Percentiles rank a stretch among this genome's conserved stretches.
phyloP scores from a whole-genome alignment of 2,797 vertebrate genomes.

The Poecile montanus region DNA sequence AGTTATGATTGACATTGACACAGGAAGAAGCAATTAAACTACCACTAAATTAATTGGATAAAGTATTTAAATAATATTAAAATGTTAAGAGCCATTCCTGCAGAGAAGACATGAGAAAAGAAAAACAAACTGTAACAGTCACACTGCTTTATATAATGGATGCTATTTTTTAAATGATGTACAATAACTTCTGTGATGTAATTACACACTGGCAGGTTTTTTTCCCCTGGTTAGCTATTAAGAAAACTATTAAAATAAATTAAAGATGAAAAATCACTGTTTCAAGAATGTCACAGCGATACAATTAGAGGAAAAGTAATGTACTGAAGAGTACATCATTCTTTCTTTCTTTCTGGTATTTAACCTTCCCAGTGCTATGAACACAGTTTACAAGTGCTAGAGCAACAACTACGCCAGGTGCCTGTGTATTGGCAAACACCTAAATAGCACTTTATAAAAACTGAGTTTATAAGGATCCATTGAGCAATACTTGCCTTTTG shows the following conservation, averaged over 20 bases:
- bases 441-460: neutral
- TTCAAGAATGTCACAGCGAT: neutral
- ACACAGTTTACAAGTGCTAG: neutral
- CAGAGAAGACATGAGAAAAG: neutral
- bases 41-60: neutral
- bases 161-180: neutral
- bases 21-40: neutral
- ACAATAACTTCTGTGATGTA: neutral
- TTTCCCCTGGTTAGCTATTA: neutral
- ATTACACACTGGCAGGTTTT: neutral
- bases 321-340: neutral
- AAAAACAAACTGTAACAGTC: neutral
- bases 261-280: neutral
- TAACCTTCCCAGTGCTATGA: neutral
- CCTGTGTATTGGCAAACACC: neutral
- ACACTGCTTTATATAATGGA: neutral
- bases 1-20: neutral
- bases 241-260: neutral
- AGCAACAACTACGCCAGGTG: rapidly evolving
- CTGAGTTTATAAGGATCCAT: neutral
- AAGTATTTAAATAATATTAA: neutral
- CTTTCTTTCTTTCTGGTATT: neutral
- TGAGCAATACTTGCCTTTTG: constrained; percentile 85
- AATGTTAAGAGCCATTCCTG: neutral
- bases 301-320: neutral